Base-by-base conservation (phyloP, 2,888 invertebrate species). In the Epirrita christyi region DNA sequence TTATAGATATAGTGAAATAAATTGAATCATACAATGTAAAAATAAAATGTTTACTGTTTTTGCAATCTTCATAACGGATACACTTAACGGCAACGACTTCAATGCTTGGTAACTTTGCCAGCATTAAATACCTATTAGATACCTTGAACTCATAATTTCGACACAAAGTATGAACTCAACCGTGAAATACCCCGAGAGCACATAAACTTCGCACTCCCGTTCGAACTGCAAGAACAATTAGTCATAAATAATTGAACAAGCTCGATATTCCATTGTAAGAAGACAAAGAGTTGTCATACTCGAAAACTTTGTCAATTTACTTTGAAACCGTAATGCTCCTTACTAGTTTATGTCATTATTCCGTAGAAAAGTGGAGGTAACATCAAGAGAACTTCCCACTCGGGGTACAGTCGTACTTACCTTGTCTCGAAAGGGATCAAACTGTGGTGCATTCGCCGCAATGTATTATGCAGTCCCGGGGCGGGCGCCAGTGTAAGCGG, bases 351-450 rank as follows among this genome's bases (percentile, higher is more conserved):
- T 85, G 85, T 86, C 83, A 80, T 83, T 81, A 80, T 79, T 82
- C 78, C 76, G 77, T 76, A 75, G 79, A 84, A 88, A 90, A 88
- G 86, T 85, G 80, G 81, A 84, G 76, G 85, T 80, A 83, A 81
- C 85, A 82, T 86, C 81, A 80, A 82, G 83, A 78, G 85, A 88
- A 91, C 85, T 91, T 90, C 85, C 78, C 79, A 78, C 76, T 80
- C 72, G 73, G 67, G 67, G 73, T 73, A 81, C 80, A 87, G 78
- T 86, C 79, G 84, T 88, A 87, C 90, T 89, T 91, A 87, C 88
- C 85, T 86, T 87, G 89, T 90, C 89, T 88, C 85, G 88, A 83
- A 85, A 86, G 83, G 88, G 90, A 91, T 91, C 89, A 89, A 88
- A 88, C 86, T 90, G 89, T 72, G 86, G 88, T 88, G 88, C 92